These are phyloP conservation scores for Montipora capitata DNA, from an alignment of 92 coral and sea anemone species.

Conservation along the genomic window DNA sequence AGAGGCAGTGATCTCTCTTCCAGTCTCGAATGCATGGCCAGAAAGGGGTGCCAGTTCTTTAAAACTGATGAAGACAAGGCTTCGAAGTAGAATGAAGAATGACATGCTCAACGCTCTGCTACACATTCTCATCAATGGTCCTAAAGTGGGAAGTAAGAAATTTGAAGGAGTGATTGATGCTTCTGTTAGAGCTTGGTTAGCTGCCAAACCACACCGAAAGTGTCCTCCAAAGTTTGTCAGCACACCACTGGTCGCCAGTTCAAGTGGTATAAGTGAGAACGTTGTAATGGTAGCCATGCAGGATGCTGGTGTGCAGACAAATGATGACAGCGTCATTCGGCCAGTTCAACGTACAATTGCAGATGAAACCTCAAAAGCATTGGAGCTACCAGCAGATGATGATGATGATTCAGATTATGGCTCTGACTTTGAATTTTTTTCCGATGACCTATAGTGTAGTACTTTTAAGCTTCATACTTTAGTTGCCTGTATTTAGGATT, in stretches of 20 bases:
- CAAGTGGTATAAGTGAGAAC: conserved; percentile 2
- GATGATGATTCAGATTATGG: conserved; percentile 40
- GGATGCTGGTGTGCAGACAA: conserved; percentile 38
- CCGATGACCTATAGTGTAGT: neutral
- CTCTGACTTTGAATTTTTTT: conserved; percentile 18
- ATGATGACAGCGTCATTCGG: conserved; percentile 17
- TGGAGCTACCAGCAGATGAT: conserved; percentile 29
- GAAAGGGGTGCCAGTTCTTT: conserved; percentile 57
- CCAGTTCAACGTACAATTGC: conserved; percentile 31
- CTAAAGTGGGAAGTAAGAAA: conserved; percentile 35
- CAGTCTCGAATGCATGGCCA: conserved; percentile 54
- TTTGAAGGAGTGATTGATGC: conserved; percentile 21
- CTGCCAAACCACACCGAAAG: conserved; percentile 30
- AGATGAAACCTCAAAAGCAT: conserved; percentile 37
- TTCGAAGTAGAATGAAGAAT: conserved; percentile 32
- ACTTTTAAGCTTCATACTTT: neutral
- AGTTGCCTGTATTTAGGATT: neutral
- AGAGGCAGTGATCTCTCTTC: conserved; percentile 35
- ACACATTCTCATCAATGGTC: conserved; percentile 39
- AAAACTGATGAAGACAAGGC: conserved; percentile 46
- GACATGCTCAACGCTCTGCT: conserved; percentile 39
- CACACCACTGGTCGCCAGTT: conserved; percentile 25
- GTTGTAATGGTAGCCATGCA: conserved; percentile 6
- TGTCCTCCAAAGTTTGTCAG: conserved; percentile 30
- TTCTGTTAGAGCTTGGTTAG: conserved; percentile 44